These are phyloP conservation scores for Ichneumoninae sp. DNA, from an alignment of 2,888 invertebrate genomes.

Conservation along the genomic window DNA sequence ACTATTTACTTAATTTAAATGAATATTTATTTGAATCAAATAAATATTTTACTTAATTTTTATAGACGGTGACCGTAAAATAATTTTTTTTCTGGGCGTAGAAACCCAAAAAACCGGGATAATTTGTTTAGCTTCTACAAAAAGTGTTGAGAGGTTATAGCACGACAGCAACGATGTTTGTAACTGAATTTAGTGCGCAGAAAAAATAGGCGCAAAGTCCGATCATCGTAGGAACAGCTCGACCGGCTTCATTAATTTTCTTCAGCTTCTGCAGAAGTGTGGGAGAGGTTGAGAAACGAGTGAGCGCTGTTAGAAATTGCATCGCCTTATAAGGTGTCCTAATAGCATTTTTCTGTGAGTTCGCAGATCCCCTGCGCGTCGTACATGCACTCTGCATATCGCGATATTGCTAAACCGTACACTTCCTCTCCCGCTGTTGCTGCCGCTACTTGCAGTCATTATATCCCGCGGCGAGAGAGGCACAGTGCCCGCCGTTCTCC, in stretches of 20 bases:
- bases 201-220: too few species aligned
- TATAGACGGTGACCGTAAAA: too few species aligned
- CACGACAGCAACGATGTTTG: too few species aligned
- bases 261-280: background rate
- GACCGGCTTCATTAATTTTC: too few species aligned
- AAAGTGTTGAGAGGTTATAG: background rate
- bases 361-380: background rate
- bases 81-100: too few species aligned
- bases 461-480: slow-evolving; percentile 29
- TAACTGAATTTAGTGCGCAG: too few species aligned
- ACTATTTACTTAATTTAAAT: too few species aligned
- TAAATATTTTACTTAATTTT: too few species aligned
- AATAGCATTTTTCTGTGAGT: slow-evolving; percentile 6
- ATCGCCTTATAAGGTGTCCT: background rate
- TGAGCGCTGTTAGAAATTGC: background rate
- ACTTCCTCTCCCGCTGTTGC: slow-evolving; percentile 39
- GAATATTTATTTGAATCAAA: too few species aligned
- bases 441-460: slow-evolving; percentile 8
- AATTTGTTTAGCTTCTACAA: too few species aligned
- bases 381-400: slow-evolving; percentile 6
- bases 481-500: background rate
- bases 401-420: slow-evolving; percentile 43
- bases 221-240: too few species aligned
- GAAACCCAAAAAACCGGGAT: too few species aligned
- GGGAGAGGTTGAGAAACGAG: background rate